Conservation (phyloP, 2,797 vertebrate genomes). For the Vultur gryphus region DNA sequence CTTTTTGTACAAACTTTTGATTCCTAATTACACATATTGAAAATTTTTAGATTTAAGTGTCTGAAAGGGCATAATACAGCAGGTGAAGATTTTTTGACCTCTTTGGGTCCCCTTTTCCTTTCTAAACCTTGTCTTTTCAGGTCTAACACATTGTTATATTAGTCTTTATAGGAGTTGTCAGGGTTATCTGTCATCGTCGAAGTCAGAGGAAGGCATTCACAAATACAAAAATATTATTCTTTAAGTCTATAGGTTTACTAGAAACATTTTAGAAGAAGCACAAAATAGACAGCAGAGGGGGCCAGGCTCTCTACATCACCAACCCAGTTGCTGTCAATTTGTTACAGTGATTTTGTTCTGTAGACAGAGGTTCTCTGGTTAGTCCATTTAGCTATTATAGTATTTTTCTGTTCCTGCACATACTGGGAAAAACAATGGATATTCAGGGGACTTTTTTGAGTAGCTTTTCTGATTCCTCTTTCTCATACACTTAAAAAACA, state of each 20-base stretch:
- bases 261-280: slow-evolving; percentile 21
- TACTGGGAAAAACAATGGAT: background rate
- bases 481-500: background rate
- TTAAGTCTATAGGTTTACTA: background rate
- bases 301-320: slow-evolving; percentile 65
- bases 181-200: background rate
- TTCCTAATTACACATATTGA: background rate
- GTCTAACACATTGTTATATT: background rate
- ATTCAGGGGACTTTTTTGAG: background rate
- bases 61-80: background rate
- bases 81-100: background rate
- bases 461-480: background rate
- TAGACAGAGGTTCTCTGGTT: slow-evolving; percentile 16
- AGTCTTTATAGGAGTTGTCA: background rate
- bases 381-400: slow-evolving; percentile 1
- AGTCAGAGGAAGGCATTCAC: background rate
- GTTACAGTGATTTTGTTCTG: slow-evolving; percentile 14
- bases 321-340: slow-evolving; percentile 33
- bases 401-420: background rate
- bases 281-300: slow-evolving; percentile 69
- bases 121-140: background rate
- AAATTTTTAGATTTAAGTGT: background rate
- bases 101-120: background rate
- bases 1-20: background rate
- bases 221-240: background rate